A percentile compares a stretch with the other conserved stretches of the same genome.
phyloP scores from a whole-genome alignment of 2,113 vertebrate species.

The Casuarius casuarius region DNA sequence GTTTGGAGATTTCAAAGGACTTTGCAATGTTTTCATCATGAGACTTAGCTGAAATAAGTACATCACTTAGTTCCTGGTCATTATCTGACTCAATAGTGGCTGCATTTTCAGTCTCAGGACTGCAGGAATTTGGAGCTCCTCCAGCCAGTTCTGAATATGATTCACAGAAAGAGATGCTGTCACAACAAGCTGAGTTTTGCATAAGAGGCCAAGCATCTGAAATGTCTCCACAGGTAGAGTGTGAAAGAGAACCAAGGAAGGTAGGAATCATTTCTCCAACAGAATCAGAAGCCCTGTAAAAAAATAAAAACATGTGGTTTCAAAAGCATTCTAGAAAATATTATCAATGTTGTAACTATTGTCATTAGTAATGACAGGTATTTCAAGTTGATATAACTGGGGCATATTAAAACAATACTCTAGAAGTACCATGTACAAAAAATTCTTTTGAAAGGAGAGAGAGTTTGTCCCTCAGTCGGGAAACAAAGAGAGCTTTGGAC shows the following conservation, averaged over 20 bases:
- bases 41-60: conserved; percentile 5
- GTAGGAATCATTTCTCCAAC: conserved; percentile 75
- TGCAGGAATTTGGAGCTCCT: conserved; percentile 60
- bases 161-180: conserved; percentile 71
- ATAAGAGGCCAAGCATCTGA: conserved; percentile 83
- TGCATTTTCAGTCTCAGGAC: conserved; percentile 52
- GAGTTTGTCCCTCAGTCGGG: neutral
- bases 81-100: conserved; percentile 25
- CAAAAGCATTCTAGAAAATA: neutral
- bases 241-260: conserved; percentile 76
- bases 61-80: conserved; percentile 38
- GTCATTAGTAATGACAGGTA: neutral
- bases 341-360: neutral
- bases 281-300: conserved; percentile 71
- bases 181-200: conserved; percentile 65
- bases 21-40: conserved; percentile 38
- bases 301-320: neutral
- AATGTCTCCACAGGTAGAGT: conserved; percentile 70
- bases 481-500: neutral
- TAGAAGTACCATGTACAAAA: neutral
- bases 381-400: neutral
- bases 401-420: neutral
- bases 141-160: conserved; percentile 69
- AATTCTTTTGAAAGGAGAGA: neutral
- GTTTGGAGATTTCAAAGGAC: conserved; percentile 15